phyloP scores from a whole-genome alignment of 2,888 invertebrate species.

The Nomada hirtipes region DNA sequence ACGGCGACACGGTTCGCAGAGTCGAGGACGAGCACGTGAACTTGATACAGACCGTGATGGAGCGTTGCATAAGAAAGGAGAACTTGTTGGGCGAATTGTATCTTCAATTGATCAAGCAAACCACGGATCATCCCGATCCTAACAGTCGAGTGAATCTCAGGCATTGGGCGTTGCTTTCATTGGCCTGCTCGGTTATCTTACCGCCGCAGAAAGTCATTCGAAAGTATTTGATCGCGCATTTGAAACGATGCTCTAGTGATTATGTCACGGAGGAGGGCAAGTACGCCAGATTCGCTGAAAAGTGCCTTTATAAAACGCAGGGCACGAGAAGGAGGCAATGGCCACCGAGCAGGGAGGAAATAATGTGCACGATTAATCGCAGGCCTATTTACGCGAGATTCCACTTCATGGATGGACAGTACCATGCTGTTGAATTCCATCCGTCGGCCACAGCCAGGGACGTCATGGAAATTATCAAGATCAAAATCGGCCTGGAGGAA shows the following conservation, averaged over 20 bases:
- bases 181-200: conserved; percentile 92
- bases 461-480: conserved; percentile 93
- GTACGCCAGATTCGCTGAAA: conserved; percentile 96
- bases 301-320: conserved; percentile 91
- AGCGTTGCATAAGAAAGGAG: conserved; percentile 96
- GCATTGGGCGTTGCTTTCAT: conserved; percentile 95
- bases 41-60: conserved; percentile 94
- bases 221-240: conserved; percentile 94
- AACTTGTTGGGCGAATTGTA: conserved; percentile 95
- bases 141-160: conserved; percentile 94
- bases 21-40: conserved; percentile 95
- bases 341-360: conserved; percentile 96
- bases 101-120: conserved; percentile 96
- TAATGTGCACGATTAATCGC: conserved; percentile 95
- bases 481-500: conserved; percentile 94
- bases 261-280: conserved; percentile 97
- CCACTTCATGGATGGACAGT: conserved; percentile 97
- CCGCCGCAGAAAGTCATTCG: conserved; percentile 94
- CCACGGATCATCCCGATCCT: conserved; percentile 96
- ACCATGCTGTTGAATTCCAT: conserved; percentile 97
- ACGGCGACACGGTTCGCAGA: conserved; percentile 88
- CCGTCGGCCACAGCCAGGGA: conserved; percentile 96
- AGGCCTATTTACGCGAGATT: conserved; percentile 96
- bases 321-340: conserved; percentile 92
- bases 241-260: conserved; percentile 94